Conservation (phyloP, 2,113 vertebrate species). For the Platichthys stellatus region DNA sequence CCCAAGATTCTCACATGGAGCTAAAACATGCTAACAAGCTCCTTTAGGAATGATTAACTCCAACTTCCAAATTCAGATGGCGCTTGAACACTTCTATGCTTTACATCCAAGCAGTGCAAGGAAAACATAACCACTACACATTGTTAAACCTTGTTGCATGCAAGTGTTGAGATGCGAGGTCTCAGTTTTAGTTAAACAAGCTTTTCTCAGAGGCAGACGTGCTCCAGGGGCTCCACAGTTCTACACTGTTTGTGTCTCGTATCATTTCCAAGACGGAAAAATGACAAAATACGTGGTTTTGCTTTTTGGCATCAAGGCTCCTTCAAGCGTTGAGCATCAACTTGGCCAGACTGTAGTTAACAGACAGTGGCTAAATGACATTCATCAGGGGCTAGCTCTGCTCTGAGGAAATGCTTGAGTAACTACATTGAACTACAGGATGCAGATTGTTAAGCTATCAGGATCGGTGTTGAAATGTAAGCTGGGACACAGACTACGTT, state of each 20-base stretch:
- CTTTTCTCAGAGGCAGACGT: slow-evolving; percentile 26
- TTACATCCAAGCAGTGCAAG: slow-evolving; percentile 6
- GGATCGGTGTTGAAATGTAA: too few species aligned
- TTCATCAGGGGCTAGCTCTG: slow-evolving; percentile 16
- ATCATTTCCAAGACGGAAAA: not conserved
- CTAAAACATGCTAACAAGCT: slow-evolving; percentile 47
- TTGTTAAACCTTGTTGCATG: slow-evolving; percentile 18
- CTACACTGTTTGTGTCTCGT: not conserved
- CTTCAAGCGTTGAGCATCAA: not conserved
- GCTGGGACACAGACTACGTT: too few species aligned
- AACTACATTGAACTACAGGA: not conserved
- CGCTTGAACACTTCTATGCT: not conserved
- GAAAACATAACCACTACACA: not conserved
- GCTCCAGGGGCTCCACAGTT: not conserved
- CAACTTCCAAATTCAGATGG: slow-evolving; percentile 11
- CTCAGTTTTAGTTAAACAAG: slow-evolving; percentile 7
- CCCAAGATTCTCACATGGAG: slow-evolving; percentile 11
- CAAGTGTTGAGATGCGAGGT: slow-evolving; percentile 9
- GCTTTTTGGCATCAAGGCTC: not conserved
- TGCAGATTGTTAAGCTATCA: not conserved
- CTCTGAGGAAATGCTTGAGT: slow-evolving; percentile 11
- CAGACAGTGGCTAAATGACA: not conserved
- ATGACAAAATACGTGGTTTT: not conserved
- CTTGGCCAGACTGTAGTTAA: not conserved
- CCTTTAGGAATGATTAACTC: not conserved